Evolutionary conservation across 1,140 invertebrate species (phyloP), one percentile per base, ranked within the genome.

Genomic region (Drosophila rhopaloa): DNA sequence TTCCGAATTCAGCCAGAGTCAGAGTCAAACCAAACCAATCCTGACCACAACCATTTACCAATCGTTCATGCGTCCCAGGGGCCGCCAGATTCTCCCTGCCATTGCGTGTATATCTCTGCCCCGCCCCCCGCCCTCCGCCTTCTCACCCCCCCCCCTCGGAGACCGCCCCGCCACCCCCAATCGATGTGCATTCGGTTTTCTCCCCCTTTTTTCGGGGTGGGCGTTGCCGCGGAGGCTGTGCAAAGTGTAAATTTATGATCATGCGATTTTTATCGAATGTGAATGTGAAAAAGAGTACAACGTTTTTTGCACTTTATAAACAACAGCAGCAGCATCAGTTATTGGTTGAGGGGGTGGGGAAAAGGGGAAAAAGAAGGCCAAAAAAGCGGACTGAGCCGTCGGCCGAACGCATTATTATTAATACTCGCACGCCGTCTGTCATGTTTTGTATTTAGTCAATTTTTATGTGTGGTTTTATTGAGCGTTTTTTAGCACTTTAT

Each of bases 161-260:
- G 16, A 40, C 27, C 13, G 41, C 35, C 27, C 19, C 47, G 32
- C 47, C 44, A 53, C 60, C 24, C 53, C 59, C 55, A 43, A 47
- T 58, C 67, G 35, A 47, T 50, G 51, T 55, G 43, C 57, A 48
- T 43, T 40, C 40, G 56, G 1, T 38, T 44, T 44, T 48, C 68
- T 78, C 68, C 68, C 68, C 74, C 56, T 44, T 16, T 27, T 59
- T 72, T 78, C 16, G 66, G 68, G 63, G 81, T 88, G 91, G 90
- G 90, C 81, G 90, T 81, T 81, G 56, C 90, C 86, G 73, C 78
- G 81, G 86, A 91, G 90, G 90, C 90, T 89, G 90, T 85, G 90
- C 90, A 90, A 91, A 91, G 90, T 91, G 90, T 91, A 91, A 91
- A 91, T 91, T 91, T 91, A 91, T 91, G 90, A 90, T 91, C 82